Evolutionary conservation across 2,888 invertebrate genomes (phyloP).

Genomic region (Acronicta alni): DNA sequence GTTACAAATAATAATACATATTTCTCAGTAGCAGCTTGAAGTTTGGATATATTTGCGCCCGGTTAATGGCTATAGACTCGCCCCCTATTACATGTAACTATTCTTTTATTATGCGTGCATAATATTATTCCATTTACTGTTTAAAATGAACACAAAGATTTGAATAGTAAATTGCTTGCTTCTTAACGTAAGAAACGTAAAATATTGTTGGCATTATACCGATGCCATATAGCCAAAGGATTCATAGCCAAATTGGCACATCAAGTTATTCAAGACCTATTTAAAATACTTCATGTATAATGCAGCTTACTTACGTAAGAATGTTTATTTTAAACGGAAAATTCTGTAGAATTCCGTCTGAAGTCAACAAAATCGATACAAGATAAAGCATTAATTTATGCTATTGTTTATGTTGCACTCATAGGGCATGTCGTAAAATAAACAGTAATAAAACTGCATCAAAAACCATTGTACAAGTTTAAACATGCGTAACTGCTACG

Average conservation of each 20-base stretch:
- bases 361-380: too few species aligned
- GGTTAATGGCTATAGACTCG: too few species aligned
- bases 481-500: too few species aligned
- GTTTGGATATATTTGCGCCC: too few species aligned
- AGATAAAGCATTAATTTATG: too few species aligned
- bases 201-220: constrained; percentile 12
- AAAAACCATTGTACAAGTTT: too few species aligned
- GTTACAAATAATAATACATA: too few species aligned
- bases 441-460: too few species aligned
- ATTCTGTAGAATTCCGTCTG: not conserved
- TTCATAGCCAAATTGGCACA: constrained; percentile 50
- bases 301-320: not conserved
- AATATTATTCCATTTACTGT: constrained; percentile 5
- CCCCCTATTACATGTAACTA: too few species aligned
- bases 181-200: constrained; percentile 34
- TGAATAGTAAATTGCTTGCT: constrained; percentile 11
- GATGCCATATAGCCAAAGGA: constrained; percentile 44
- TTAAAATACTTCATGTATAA: constrained; percentile 14
- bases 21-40: too few species aligned
- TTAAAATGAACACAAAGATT: constrained; percentile 8
- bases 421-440: too few species aligned
- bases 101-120: not conserved
- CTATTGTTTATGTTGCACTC: too few species aligned
- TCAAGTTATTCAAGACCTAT: constrained; percentile 26
- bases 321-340: not conserved